Evolutionary conservation across 2,797 vertebrate species (phyloP), one percentile per base, ranked within the genome.

Genomic region (Sitta carolinensis): DNA sequence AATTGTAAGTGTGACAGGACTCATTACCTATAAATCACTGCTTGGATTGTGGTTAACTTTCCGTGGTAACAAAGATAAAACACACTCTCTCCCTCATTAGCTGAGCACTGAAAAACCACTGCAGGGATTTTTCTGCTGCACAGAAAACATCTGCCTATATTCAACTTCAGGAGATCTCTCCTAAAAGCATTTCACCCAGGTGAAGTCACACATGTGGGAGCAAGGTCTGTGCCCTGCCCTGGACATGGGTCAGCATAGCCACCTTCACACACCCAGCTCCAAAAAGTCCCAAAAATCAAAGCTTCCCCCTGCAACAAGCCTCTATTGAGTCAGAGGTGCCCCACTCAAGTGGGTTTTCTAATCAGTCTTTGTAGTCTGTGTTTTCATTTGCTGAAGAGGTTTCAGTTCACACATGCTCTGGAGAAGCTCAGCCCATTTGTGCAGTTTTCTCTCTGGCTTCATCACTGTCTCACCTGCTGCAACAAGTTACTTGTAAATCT

Each of bases 31-130:
- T 89, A 96, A 95, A 95, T 96, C 87, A 93, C 70, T 67, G 29
- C 76, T 62, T 95, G 93, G 85, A 93, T 84, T 90, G 83, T 89
- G 87, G 93, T 94, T 96, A 97, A 95, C 95, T 95, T 96, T 55
- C 90, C 40, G 2, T 92, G 84, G 70, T 93, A 96, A 94, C 89
- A 93, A 95, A 96, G 95, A 96, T 94, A 89, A 96, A 97, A 94
- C 89, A 78, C 52, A 9, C 76, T 93, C 66, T 96, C 73, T 93
- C 84, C 87, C 92, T 97, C 97, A 97, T 97, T 97, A 97, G 93
- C 76, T 88, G 87, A 94, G 90, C 87, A 93, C 78, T 91, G 94
- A 86, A 84, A 96, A 88, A 93, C 64, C 81, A 92, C 93, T 89
- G 89, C 93, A 92, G 94, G 90, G 80, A 79, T 85, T 62, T 92